These are phyloP conservation scores for Falco concolor DNA, from an alignment of 2,797 vertebrate genomes.

Conservation along the genomic window DNA sequence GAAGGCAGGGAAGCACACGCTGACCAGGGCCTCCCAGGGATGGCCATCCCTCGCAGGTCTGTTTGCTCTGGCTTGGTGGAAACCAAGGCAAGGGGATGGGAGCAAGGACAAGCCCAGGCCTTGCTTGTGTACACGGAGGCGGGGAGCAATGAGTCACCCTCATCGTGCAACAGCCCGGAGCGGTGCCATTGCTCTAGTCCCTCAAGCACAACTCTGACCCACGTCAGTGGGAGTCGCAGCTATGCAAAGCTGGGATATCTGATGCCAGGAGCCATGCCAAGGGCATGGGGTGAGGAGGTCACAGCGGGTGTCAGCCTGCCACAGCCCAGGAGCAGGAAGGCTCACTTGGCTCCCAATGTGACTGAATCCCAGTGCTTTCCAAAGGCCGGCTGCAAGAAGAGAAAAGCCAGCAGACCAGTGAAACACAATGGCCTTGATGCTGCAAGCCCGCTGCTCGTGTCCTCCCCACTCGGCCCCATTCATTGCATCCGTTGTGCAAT, in stretches of 20 bases:
- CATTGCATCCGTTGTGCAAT: rapidly evolving
- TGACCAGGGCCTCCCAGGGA: neutral
- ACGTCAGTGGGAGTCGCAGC: neutral
- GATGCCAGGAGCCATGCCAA: slow-evolving; percentile 30
- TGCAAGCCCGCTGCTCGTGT: neutral
- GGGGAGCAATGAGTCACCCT: neutral
- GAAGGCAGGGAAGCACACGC: rapidly evolving
- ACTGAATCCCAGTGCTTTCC: neutral
- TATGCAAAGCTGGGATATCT: neutral
- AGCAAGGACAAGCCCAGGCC: neutral
- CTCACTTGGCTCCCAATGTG: neutral
- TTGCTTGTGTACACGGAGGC: neutral
- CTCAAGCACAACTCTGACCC: slow-evolving; percentile 13
- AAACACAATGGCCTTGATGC: neutral
- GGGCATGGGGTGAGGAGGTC: slow-evolving; percentile 22
- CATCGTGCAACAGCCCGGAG: neutral
- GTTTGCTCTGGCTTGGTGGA: neutral
- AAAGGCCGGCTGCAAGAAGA: neutral
- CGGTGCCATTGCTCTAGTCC: neutral
- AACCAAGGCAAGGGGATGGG: neutral
- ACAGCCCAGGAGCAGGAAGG: neutral
- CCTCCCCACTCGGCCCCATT: rapidly evolving
- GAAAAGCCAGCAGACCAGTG: neutral
- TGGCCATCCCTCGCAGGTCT: neutral
- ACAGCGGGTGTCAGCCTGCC: slow-evolving; percentile 19